Base-by-base conservation (phyloP, 2,888 invertebrate genomes). In the Dasypogon diadema region DNA sequence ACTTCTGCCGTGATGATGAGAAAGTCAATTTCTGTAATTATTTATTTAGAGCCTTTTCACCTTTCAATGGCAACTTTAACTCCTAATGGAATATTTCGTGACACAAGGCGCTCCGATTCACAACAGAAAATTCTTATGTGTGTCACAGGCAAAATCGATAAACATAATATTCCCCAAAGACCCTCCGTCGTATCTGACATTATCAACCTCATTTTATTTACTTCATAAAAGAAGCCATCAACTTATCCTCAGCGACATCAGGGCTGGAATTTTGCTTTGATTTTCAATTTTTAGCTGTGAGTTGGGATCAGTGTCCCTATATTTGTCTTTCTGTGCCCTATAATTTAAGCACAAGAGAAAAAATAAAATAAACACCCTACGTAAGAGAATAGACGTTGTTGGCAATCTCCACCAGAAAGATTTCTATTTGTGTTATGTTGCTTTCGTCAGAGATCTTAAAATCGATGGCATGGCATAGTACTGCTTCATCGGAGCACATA, bases 151-250 rank as follows among this genome's bases (percentile, higher is more conserved):
- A 37, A 46, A 65, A 65, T 65, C 65, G 48, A 65, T 65, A 65
- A 65, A 65, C 24, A 65, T 65, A 46, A 65, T 65, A 46, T 65
- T 65, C 48, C 14, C 65, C 4, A 12, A 46, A 24, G 42, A 65
- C 14, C 24, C 26, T 1, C 14, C 24, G 65, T 65, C 24, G 22
- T 21, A 46, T 46, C 37, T 24, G 46, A 46, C 65, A 46, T 65
- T 48, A 65, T 46, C 65, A 65, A 46, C 14, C 65, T 48, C 65
- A 46, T 48, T 42, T 65, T 24, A 46, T 48, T 65, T 65, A 48
- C 65, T 65, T 48, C 65, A 46, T 65, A 46, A 48, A 65, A 65
- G 65, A 46, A 65, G 65, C 48, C 65, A 46, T 65, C 65, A 48
- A 65, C 65, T 65, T 65, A 46, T 60, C 65, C 46, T 24, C 22